Percentiles rank a stretch among this genome's conserved stretches.
phyloP scores from a whole-genome alignment of 2,888 invertebrate species.

The Acanthopleura granulata region DNA sequence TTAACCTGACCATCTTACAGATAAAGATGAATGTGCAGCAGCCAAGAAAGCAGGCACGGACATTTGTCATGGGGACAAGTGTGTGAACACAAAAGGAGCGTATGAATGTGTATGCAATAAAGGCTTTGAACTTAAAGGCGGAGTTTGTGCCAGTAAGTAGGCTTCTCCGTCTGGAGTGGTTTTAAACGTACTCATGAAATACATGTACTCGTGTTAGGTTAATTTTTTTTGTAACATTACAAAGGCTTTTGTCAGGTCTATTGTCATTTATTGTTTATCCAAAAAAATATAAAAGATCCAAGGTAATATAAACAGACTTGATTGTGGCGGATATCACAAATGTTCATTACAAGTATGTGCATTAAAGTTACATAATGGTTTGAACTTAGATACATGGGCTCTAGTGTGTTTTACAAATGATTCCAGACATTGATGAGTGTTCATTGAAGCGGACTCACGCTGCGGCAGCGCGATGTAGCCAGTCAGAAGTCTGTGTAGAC shows the following conservation, averaged over 20 bases:
- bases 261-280: no score
- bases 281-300: no score
- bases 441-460: background rate
- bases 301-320: no score
- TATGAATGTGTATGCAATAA: background rate
- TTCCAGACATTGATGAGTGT: constrained; percentile 14
- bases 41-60: constrained; percentile 6
- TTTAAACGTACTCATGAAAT: no score
- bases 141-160: constrained; percentile 9
- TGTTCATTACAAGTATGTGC: no score
- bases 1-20: background rate
- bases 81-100: constrained; percentile 9
- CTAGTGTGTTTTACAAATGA: background rate
- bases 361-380: no score
- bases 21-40: background rate
- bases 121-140: background rate
- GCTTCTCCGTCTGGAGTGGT: no score
- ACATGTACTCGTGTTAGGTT: no score
- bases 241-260: no score
- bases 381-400: no score
- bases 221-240: no score
- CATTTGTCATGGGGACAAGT: constrained; percentile 13
- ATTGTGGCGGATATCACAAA: no score
- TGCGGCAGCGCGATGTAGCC: background rate
- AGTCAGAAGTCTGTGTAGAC: constrained; percentile 2